phyloP scores from a whole-genome alignment of 2,888 invertebrate species.

The Chalcis sispes region DNA sequence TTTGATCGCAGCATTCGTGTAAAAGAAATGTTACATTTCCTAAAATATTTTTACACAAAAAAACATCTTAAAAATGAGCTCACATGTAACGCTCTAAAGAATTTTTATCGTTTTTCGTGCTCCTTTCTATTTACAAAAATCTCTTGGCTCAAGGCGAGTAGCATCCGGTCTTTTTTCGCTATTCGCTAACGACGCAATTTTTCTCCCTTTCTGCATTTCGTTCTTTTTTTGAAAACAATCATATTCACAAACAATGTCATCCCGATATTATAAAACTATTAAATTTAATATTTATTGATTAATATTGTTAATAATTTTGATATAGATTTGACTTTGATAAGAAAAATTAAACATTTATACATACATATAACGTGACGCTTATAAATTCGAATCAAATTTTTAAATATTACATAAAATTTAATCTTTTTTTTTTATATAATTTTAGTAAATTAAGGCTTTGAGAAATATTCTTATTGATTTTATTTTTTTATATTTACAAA shows the following conservation, averaged over 20 bases:
- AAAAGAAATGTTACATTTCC: neutral
- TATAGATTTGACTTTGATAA: too few relatives aligned
- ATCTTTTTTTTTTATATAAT: too few relatives aligned
- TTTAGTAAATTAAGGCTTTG: too few relatives aligned
- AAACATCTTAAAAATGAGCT: neutral
- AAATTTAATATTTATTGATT: too few relatives aligned
- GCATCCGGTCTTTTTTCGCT: neutral
- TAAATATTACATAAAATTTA: too few relatives aligned
- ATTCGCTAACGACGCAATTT: neutral
- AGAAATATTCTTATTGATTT: too few relatives aligned
- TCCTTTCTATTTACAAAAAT: neutral
- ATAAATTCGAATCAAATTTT: too few relatives aligned
- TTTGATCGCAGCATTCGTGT: neutral
- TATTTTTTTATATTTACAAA: too few relatives aligned
- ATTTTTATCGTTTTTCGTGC: conserved; percentile 10
- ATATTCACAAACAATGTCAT: neutral
- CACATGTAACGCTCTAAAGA: neutral
- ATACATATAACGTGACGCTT: too few relatives aligned
- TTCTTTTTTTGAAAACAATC: neutral
- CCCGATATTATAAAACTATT: too few relatives aligned
- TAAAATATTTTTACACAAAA: neutral
- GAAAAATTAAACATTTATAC: too few relatives aligned
- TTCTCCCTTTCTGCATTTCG: neutral
- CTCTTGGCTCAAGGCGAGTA: neutral
- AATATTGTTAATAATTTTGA: too few relatives aligned